Conservation (phyloP, 2,888 invertebrate species). For the Tethea ocularis region DNA sequence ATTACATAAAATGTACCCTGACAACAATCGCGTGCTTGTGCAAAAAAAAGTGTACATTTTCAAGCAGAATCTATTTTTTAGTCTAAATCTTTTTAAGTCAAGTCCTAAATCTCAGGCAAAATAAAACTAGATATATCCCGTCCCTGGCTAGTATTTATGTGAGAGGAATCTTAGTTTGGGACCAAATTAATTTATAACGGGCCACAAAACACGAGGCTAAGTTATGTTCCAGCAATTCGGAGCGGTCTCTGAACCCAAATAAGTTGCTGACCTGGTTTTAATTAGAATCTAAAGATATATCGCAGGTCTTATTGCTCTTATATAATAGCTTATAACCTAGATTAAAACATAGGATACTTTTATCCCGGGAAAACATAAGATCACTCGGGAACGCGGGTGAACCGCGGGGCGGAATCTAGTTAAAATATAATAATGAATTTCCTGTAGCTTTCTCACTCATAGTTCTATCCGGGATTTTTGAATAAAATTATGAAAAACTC, state of each 20-base stretch:
- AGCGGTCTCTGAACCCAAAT: not conserved
- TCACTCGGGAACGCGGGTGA: too few species aligned
- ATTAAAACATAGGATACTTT: too few species aligned
- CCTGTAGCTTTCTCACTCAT: too few species aligned
- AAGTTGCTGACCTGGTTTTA: not conserved
- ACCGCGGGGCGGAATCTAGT: too few species aligned
- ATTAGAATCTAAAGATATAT: not conserved
- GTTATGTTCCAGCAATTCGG: not conserved
- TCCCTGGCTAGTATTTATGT: not conserved
- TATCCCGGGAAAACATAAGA: too few species aligned
- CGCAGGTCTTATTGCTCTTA: not conserved
- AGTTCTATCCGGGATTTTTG: too few species aligned
- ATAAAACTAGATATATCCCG: not conserved
- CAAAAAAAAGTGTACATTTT: too few species aligned
- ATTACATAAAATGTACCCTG: too few species aligned
- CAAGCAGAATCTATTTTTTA: too few species aligned
- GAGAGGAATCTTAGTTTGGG: not conserved
- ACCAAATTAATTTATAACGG: constrained; percentile 6
- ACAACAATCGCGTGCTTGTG: too few species aligned
- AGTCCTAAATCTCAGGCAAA: not conserved
- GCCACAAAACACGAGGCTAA: not conserved
- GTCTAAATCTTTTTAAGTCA: not conserved
- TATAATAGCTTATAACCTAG: not conserved
- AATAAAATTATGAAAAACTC: too few species aligned
- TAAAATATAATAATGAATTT: too few species aligned